Conservation (phyloP, 2,113 vertebrate genomes). For the Sitta europaea region DNA sequence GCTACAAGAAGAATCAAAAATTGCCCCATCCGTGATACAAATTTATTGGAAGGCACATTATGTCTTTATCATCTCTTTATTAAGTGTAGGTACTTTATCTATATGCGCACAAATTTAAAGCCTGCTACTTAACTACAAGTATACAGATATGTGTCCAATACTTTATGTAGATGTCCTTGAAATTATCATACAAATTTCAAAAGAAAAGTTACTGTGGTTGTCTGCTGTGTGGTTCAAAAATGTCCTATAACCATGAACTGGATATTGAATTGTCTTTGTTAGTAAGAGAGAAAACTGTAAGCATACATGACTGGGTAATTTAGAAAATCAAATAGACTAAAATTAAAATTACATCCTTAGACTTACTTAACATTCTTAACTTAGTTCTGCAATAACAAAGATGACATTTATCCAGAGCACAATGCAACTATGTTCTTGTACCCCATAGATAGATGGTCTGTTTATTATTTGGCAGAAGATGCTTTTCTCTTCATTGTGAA, state of each 20-base stretch:
- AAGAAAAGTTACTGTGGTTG: neutral
- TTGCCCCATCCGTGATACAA: neutral
- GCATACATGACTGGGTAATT: neutral
- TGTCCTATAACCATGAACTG: neutral
- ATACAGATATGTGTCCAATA: neutral
- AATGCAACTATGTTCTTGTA: neutral
- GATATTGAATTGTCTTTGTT: neutral
- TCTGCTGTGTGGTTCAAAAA: neutral
- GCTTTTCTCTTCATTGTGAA: conserved; percentile 4
- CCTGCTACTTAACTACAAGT: fast-evolving
- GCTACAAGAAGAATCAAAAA: neutral
- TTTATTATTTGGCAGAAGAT: conserved; percentile 1
- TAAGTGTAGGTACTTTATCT: neutral
- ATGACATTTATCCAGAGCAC: neutral
- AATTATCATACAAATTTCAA: neutral
- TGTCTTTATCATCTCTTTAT: neutral
- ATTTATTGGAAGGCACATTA: neutral
- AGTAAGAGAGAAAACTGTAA: neutral
- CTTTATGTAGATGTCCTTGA: neutral
- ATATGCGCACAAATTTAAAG: neutral
- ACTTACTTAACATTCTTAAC: neutral
- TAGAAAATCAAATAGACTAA: neutral
- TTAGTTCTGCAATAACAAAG: neutral
- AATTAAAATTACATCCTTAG: neutral
- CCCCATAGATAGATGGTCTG: neutral